phyloP scores from a whole-genome alignment of 2,113 vertebrate species.

The Larimichthys polyactis region DNA sequence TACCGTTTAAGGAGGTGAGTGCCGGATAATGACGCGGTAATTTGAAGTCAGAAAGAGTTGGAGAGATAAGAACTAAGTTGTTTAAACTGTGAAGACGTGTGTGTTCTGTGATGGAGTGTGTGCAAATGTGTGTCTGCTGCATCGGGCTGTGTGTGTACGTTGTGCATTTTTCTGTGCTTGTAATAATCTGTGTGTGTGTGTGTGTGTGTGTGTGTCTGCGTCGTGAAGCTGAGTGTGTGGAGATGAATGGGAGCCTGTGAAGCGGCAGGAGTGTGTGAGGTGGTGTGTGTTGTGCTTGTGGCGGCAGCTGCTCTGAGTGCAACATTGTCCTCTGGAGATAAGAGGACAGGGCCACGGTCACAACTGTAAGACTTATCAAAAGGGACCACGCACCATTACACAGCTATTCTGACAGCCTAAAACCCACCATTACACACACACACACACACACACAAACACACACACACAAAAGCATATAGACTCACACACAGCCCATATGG shows the following conservation, averaged over 20 bases:
- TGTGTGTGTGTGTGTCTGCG: constrained; percentile 34
- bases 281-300: constrained; percentile 53
- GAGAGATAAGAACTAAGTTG: constrained; percentile 71
- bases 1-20: constrained; percentile 75
- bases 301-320: constrained; percentile 71
- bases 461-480: constrained; percentile 37
- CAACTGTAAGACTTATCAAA: constrained; percentile 78
- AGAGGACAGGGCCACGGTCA: constrained; percentile 63
- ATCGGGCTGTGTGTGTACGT: not conserved
- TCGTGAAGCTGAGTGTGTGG: constrained; percentile 51
- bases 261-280: constrained; percentile 56
- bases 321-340: constrained; percentile 78
- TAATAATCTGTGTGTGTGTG: constrained; percentile 12
- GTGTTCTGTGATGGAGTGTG: constrained; percentile 19
- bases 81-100: constrained; percentile 57
- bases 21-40: constrained; percentile 64
- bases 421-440: constrained; percentile 58
- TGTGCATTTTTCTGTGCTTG: not conserved
- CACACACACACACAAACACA: constrained; percentile 27
- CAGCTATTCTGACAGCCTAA: constrained; percentile 71
- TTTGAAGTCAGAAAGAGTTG: constrained; percentile 70
- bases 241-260: constrained; percentile 52
- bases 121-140: not conserved
- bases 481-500: constrained; percentile 46
- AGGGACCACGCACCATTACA: constrained; percentile 77